Percentiles rank a stretch among this genome's conserved stretches.
Evolutionary conservation across 2,113 vertebrate genomes (phyloP).

Genomic region (Megaleporinus macrocephalus): DNA sequence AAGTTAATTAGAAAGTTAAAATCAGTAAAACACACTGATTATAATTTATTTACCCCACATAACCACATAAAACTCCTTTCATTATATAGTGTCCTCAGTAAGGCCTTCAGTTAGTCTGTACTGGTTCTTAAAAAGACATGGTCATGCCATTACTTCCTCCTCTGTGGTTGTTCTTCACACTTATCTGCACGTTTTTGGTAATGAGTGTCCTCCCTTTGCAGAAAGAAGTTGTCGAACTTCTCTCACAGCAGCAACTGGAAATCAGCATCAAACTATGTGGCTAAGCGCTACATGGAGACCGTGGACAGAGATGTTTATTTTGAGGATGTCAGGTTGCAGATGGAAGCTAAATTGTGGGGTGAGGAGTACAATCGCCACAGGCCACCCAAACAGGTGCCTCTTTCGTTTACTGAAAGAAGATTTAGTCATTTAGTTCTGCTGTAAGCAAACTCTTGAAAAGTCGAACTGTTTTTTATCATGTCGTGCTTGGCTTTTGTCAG

Average conservation of each 20-base stretch:
- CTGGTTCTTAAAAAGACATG: not conserved
- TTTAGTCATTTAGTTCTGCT: not conserved
- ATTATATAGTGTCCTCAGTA: not conserved
- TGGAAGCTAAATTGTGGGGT: slow-evolving; percentile 98
- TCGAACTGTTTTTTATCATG: not conserved
- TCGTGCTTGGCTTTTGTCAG: slow-evolving; percentile 68
- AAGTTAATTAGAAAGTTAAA: too few species aligned
- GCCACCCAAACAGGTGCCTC: slow-evolving; percentile 92
- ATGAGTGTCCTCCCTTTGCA: slow-evolving; percentile 59
- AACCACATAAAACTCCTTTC: too few species aligned
- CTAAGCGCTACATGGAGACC: slow-evolving; percentile 89
- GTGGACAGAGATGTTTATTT: slow-evolving; percentile 92
- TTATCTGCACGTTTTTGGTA: slow-evolving; percentile 1
- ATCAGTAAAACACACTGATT: too few species aligned
- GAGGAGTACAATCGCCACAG: slow-evolving; percentile 95
- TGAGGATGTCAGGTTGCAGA: slow-evolving; percentile 94
- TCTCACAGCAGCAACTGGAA: slow-evolving; percentile 95
- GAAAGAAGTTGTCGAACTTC: slow-evolving; percentile 97
- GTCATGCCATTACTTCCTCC: not conserved
- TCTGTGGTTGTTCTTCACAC: slow-evolving; percentile 10
- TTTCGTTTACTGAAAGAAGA: not conserved
- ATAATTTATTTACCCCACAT: too few species aligned
- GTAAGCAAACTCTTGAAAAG: not conserved
- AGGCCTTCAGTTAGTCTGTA: not conserved
- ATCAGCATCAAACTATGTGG: slow-evolving; percentile 92